Base-by-base conservation (phyloP, 1,140 invertebrate genomes). In the Heliconius hermathena region DNA sequence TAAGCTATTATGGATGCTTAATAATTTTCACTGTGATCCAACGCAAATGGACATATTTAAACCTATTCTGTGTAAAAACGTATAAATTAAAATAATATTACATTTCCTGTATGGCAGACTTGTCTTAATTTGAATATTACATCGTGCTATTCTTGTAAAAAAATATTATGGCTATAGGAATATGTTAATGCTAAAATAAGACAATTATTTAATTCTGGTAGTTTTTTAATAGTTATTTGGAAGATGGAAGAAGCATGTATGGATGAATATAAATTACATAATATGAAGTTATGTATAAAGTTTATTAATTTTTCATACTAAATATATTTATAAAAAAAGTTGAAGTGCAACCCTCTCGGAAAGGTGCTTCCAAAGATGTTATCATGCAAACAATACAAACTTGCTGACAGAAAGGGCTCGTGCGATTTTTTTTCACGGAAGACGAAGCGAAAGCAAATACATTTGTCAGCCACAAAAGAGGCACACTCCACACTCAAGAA, bases 341-440 rank as follows among this genome's bases (percentile, higher is more conserved):
- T 54, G 9, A 77, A 77, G 71, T 73, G 73, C 11, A 74, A 38
- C 60, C 72, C 74, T 80, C 29, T 38, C 70, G 54, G 79, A 86
- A 88, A 88, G 83, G 81, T 88, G 82, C 78, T 79, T 83, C 82
- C 71, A 87, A 84, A 84, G 85, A 87, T 86, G 78, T 82, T 84
- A 83, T 84, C 84, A 83, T 76, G 82, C 77, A 79, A 73, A 82
- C 80, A 84, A 83, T 82, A 75, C 79, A 86, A 85, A 81, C 80
- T 76, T 76, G 78, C 74, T 80, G 75, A 72, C 73, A 80, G 78
- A 89, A 91, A 85, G 88, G 88, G 87, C 93, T 89, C 93, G 93
- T 94, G 93, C 90, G 88, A 81, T 89, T 93, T 93, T 93, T 93
- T 92, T 91, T 84, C 82, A 79, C 91, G 90, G 91, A 94, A 94